Evolutionary conservation across 2,797 vertebrate genomes (phyloP), one percentile per base, ranked within the genome.

Genomic region (Gadopsis marmoratus): DNA sequence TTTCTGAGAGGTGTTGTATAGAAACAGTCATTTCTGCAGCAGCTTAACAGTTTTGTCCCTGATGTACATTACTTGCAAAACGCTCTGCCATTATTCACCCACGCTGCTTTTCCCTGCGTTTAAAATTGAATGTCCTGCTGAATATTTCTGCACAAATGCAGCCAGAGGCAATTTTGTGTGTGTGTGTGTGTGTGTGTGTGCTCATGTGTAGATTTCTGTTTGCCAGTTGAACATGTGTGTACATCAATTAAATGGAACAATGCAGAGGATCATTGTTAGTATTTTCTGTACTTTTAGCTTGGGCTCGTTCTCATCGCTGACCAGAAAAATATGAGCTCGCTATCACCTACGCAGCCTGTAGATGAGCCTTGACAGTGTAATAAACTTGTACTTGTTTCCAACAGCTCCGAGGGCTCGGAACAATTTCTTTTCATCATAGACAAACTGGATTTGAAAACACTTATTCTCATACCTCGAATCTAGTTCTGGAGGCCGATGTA

Each of bases 71-170:
- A 79, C 75, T 67, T 68, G 47, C 53, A 79, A 78, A 82, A 62
- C 1, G 37, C 59, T 64, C 72, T 76, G 23, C 71, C 26, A 71
- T 83, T 79, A 73, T 77, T 83, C 85, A 74, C 79, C 70, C 79
- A 86, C 74, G 3, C 79, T 77, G 81, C 73, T 86, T 86, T 80
- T 81, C 54, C 12, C 56, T 54, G 55, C 84, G 68, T 81, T 82
- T 76, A 74, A 74, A 79, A 75, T 47, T 43, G 59, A 78, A 60
- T 70, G 51, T 70, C 53, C 55, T 70, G 48, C 59, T 62, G 70
- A 79, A 83, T 69, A 51, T 83, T 68, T 78, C 26, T 81, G n/a
- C 53, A 55, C 37, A 68, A 80, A 67, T 47, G 54, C 66, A 72
- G 47, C 62, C 69, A 50, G 55, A 76, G 74, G 78, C 47, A 61